Percentiles rank a stretch among this genome's conserved stretches.
Conservation (phyloP, 2,797 vertebrate species). For the Anas flavirostris region DNA sequence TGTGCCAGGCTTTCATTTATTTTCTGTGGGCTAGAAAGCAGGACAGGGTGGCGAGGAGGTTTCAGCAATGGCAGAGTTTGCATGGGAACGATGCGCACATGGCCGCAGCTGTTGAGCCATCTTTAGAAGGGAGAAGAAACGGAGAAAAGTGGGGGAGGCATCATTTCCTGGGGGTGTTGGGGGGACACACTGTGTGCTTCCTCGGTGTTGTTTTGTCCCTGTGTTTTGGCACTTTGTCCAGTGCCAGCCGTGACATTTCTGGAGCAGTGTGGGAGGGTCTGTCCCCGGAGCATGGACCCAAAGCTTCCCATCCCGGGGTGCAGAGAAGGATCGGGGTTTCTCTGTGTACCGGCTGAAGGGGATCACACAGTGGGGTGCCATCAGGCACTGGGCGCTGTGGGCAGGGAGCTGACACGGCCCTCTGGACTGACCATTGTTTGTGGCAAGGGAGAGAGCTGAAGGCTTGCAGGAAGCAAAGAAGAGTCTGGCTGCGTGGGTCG, state of each 20-base stretch:
- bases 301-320: fast-evolving
- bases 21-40: not conserved
- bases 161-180: not conserved
- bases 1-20: not conserved
- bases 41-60: fast-evolving
- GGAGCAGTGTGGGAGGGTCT: not conserved
- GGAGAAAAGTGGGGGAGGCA: not conserved
- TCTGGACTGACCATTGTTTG: fast-evolving
- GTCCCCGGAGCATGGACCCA: fast-evolving
- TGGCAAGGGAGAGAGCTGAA: not conserved
- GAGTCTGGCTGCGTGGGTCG: not conserved
- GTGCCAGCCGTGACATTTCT: fast-evolving
- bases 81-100: fast-evolving
- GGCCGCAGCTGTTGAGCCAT: not conserved
- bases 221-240: fast-evolving
- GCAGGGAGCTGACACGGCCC: fast-evolving
- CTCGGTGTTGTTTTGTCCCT: not conserved
- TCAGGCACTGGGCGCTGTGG: fast-evolving
- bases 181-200: not conserved
- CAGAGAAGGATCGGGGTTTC: not conserved
- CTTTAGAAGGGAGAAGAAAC: not conserved
- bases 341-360: fast-evolving
- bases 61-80: not conserved
- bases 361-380: fast-evolving
- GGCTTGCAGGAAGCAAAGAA: not conserved